phyloP scores from a whole-genome alignment of 2,113 vertebrate species.

The Eleginops maclovinus region DNA sequence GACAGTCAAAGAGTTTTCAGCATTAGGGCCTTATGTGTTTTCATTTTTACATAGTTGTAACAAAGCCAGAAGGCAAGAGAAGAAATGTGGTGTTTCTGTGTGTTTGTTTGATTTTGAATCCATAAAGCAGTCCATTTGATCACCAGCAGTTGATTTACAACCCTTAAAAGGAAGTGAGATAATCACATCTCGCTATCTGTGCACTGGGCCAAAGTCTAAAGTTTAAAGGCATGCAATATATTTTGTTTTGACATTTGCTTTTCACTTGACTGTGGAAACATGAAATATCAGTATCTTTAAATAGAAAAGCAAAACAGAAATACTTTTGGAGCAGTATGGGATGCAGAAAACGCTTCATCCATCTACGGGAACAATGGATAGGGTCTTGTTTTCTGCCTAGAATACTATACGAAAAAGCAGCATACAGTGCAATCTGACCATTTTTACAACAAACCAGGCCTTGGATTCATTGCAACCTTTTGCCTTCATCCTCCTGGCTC shows the following conservation, averaged over 20 bases:
- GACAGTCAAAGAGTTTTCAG: background rate
- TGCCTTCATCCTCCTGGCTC: conserved; percentile 15
- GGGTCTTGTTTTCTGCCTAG: background rate
- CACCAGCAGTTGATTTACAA: background rate
- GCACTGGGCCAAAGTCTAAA: conserved; percentile 25
- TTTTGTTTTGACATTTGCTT: conserved; percentile 12
- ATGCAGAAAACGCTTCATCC: background rate
- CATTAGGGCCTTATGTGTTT: background rate
- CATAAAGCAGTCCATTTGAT: background rate
- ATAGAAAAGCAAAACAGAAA: background rate
- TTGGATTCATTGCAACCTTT: conserved; percentile 29
- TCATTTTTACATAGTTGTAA: background rate
- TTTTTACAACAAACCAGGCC: conserved; percentile 2
- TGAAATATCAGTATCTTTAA: background rate
- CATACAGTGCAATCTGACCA: background rate
- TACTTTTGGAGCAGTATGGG: background rate
- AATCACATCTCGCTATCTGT: background rate
- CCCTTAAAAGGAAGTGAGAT: background rate
- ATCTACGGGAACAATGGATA: background rate
- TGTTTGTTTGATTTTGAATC: background rate
- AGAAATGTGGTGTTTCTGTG: background rate
- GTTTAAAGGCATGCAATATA: background rate
- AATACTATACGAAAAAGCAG: background rate
- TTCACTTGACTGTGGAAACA: conserved; percentile 12
- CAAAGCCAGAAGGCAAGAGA: background rate